Evolutionary conservation across 2,113 vertebrate species (phyloP), one percentile per base, ranked within the genome.

Genomic region (Syngnathoides biaculeatus): DNA sequence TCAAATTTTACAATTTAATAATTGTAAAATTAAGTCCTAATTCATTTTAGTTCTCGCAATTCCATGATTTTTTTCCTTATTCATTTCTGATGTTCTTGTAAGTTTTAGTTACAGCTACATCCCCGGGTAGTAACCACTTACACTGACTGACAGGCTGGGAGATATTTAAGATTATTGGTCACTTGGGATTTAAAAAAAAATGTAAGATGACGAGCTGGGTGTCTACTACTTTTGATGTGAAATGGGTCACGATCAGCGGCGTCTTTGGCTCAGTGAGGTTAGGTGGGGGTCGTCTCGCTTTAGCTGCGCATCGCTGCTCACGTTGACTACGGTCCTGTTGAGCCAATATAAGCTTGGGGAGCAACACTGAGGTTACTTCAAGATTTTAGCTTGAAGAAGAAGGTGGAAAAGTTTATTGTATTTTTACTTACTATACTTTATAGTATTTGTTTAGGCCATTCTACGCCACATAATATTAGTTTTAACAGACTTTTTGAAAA

Each of bases 171-270:
- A 61, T 72, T 62, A 77, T 52, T 39, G 68, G 60, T 71, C 64
- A 69, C 56, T 26, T 60, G n/a, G 26, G 43, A 74, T 26, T 22
- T 1, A 53, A 20, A 53, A 52, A 53, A 27, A 26, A 15, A 56
- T 5, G 48, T 17, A 17, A 64, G 43, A 19, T n/a, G 80, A 74
- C 38, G 53, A 72, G 77, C 74, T 64, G 20, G 20, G n/a, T 71
- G 84, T 80, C 83, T 77, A 56, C 84, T 79, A 84, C 80, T 78
- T 84, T 75, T 75, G 71, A 84, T 71, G 69, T 69, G 68, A 75
- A 80, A 75, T 64, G 71, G 78, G 79, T 78, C 67, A 78, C 43
- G 68, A 65, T 75, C 42, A 67, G 67, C 35, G 71, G 69, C 65
- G 64, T 78, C 58, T 65, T 72, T 78, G 70, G 71, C 48, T 75